Evolutionary conservation across 2,113 vertebrate species (phyloP).

Genomic region (Porphyrio hochstetteri): DNA sequence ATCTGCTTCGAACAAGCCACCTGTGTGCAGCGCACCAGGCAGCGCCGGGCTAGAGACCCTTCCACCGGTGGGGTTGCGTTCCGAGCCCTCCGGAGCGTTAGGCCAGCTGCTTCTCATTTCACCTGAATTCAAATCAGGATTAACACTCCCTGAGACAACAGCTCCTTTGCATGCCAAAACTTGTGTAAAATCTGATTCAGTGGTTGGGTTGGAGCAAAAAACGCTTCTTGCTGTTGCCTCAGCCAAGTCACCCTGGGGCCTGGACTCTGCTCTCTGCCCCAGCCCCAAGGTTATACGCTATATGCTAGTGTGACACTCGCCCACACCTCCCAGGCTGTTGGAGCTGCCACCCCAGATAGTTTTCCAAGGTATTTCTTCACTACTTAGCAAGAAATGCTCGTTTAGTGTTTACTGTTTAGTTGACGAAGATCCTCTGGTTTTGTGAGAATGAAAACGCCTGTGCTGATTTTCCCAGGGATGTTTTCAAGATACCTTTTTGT

Average conservation of each 20-base stretch:
- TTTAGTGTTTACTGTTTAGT: rapidly evolving
- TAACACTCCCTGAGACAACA: too few species aligned
- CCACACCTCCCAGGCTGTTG: not conserved
- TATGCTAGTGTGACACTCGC: rapidly evolving
- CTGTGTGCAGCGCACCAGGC: rapidly evolving
- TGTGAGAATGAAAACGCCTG: not conserved
- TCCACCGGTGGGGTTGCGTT: rapidly evolving
- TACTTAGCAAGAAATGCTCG: rapidly evolving
- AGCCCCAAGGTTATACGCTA: rapidly evolving
- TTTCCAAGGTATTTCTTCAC: not conserved
- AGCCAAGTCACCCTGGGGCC: rapidly evolving
- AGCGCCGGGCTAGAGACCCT: not conserved
- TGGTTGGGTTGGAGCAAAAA: rapidly evolving
- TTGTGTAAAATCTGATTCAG: rapidly evolving
- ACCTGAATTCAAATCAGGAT: not conserved
- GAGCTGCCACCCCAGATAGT: not conserved
- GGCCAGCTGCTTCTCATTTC: too few species aligned
- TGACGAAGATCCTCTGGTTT: not conserved
- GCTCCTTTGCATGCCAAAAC: rapidly evolving
- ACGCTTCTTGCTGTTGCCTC: not conserved
- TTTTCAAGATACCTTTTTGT: rapidly evolving
- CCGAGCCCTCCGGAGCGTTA: not conserved
- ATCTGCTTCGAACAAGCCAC: rapidly evolving
- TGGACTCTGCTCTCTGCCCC: too few species aligned
- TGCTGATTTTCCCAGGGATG: not conserved